phyloP scores from a whole-genome alignment of 30 jellyfish, hydroid and myxozoan genomes.

The Mastigias papua region DNA sequence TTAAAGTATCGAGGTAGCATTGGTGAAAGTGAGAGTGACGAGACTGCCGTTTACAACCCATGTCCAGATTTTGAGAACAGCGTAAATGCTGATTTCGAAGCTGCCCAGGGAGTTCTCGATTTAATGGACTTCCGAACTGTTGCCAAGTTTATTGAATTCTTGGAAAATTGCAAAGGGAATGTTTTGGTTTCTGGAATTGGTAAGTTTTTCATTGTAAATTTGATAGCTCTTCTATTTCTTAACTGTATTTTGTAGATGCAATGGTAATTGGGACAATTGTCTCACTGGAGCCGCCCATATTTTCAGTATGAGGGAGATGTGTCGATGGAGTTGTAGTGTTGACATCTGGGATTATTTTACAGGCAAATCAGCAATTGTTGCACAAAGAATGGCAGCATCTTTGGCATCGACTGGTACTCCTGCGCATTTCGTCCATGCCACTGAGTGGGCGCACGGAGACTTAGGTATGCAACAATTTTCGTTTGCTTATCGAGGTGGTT shows the following conservation, averaged over 20 bases:
- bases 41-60: conserved; percentile 27
- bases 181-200: conserved; percentile 89
- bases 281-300: too few relatives aligned
- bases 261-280: too few relatives aligned
- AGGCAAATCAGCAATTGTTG: conserved; percentile 94
- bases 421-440: conserved; percentile 87
- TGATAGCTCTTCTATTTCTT: background rate
- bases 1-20: conserved; percentile 45
- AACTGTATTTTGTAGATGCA: background rate
- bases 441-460: conserved; percentile 97
- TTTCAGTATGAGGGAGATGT: too few relatives aligned
- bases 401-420: conserved; percentile 90
- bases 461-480: conserved; percentile 45
- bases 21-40: conserved; percentile 40
- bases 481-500: background rate
- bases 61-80: conserved; percentile 83
- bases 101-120: conserved; percentile 67
- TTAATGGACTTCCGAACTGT: conserved; percentile 66
- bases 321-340: background rate
- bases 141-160: conserved; percentile 46
- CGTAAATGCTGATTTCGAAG: conserved; percentile 68
- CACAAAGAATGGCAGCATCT: conserved; percentile 91
- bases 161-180: conserved; percentile 77
- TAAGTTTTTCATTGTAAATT: background rate
- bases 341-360: background rate